Evolutionary conservation across 2,888 invertebrate species (phyloP).

Genomic region (Scaptodrosophila latifasciaeformis): DNA sequence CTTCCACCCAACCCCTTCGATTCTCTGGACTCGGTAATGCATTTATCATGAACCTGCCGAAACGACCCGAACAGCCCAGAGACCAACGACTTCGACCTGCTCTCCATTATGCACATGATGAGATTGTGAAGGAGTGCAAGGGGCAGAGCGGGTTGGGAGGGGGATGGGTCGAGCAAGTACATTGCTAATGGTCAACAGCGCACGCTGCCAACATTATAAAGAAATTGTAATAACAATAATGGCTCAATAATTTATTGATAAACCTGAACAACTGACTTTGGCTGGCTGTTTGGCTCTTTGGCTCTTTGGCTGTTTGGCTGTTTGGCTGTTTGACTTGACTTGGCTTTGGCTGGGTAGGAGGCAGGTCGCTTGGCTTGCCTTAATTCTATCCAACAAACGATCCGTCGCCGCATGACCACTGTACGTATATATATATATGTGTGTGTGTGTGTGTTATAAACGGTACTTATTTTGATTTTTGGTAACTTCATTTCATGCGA

Average conservation of each 20-base stretch:
- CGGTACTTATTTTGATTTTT: slow-evolving; percentile 63
- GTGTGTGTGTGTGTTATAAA: slow-evolving; percentile 46
- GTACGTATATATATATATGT: slow-evolving; percentile 3
- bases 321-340: too few relatives aligned
- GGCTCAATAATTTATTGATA: slow-evolving; percentile 71
- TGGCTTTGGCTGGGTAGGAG: slow-evolving; percentile 24
- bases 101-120: slow-evolving; percentile 68
- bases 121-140: slow-evolving; percentile 5
- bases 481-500: slow-evolving; percentile 66
- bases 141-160: slow-evolving; percentile 21
- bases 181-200: slow-evolving; percentile 60
- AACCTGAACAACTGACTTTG: slow-evolving; percentile 28
- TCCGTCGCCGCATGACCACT: slow-evolving; percentile 1
- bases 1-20: neutral
- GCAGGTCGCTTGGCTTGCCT: slow-evolving; percentile 43
- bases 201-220: slow-evolving; percentile 67
- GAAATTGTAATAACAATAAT: slow-evolving; percentile 70
- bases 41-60: slow-evolving; percentile 65
- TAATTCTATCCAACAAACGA: slow-evolving; percentile 6
- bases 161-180: slow-evolving; percentile 34
- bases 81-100: slow-evolving; percentile 49
- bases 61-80: slow-evolving; percentile 12
- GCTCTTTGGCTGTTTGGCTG: too few relatives aligned
- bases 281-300: slow-evolving; percentile 12
- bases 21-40: slow-evolving; percentile 36